Evolutionary conservation across 2,113 vertebrate genomes (phyloP).

Genomic region (Tympanuchus pallidicinctus): DNA sequence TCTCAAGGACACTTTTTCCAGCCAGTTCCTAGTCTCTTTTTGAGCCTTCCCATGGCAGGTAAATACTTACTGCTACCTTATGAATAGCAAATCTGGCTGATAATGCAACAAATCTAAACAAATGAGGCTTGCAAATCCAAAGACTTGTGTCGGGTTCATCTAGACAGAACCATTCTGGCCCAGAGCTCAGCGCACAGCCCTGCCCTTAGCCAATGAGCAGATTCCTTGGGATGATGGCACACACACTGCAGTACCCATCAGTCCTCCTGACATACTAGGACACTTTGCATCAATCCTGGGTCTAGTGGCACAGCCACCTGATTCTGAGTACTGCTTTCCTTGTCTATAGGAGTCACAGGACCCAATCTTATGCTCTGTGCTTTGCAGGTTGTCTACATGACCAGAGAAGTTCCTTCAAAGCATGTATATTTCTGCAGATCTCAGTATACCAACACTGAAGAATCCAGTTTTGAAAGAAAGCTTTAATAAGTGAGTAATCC

Average conservation of each 20-base stretch:
- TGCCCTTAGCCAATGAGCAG: neutral
- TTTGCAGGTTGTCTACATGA: neutral
- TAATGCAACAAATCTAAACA: neutral
- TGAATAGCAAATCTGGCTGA: neutral
- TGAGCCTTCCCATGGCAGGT: neutral
- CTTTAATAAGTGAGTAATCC: neutral
- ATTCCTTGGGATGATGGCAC: fast-evolving
- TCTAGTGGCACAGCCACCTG: neutral
- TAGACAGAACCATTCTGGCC: neutral
- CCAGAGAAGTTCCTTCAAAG: neutral
- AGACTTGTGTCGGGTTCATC: neutral
- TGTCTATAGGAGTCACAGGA: neutral
- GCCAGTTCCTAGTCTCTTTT: neutral
- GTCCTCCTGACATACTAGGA: neutral
- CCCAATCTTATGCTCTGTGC: neutral
- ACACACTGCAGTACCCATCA: neutral
- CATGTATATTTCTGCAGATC: neutral
- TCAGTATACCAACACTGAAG: neutral
- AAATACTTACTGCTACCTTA: neutral
- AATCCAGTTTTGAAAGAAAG: neutral
- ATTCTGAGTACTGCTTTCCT: fast-evolving
- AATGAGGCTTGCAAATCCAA: neutral
- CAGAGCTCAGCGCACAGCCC: neutral
- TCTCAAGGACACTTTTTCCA: neutral
- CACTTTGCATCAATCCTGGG: neutral